phyloP scores from a whole-genome alignment of 2,888 invertebrate species.

The Epirrita christyi region DNA sequence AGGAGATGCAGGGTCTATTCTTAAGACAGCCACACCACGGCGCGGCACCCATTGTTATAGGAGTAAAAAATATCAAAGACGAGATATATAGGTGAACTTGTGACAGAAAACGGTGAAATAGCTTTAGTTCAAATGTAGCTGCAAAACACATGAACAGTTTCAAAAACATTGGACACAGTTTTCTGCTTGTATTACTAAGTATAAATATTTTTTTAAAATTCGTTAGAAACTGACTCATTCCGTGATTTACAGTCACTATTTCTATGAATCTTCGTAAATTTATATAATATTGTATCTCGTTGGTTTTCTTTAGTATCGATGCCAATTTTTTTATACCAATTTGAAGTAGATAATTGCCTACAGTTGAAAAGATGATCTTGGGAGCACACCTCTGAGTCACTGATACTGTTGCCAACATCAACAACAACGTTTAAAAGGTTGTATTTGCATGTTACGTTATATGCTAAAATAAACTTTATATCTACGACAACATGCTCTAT shows the following conservation, averaged over 20 bases:
- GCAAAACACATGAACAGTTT: no score
- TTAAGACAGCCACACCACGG: no score
- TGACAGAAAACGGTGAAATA: no score
- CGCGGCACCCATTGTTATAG: no score
- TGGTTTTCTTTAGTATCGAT: conserved; percentile 39
- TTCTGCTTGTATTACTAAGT: background rate
- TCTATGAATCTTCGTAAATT: conserved; percentile 10
- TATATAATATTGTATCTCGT: conserved; percentile 26
- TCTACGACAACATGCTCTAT: conserved; percentile 41
- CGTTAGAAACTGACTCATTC: conserved; percentile 12
- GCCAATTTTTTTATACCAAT: conserved; percentile 47
- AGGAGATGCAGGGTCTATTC: no score
- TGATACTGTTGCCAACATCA: conserved; percentile 67
- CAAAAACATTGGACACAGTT: no score
- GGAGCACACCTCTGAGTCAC: conserved; percentile 74
- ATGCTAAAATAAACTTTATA: conserved; percentile 58
- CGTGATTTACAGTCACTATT: conserved; percentile 17
- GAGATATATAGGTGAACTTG: no score
- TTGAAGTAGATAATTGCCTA: conserved; percentile 31
- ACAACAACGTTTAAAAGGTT: conserved; percentile 39
- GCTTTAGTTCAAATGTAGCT: no score
- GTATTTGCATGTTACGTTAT: background rate
- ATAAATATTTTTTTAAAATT: background rate
- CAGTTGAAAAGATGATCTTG: conserved; percentile 58
- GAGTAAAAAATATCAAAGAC: no score